Base-by-base conservation (phyloP, 1,140 invertebrate species). In the Drosophila tristis region DNA sequence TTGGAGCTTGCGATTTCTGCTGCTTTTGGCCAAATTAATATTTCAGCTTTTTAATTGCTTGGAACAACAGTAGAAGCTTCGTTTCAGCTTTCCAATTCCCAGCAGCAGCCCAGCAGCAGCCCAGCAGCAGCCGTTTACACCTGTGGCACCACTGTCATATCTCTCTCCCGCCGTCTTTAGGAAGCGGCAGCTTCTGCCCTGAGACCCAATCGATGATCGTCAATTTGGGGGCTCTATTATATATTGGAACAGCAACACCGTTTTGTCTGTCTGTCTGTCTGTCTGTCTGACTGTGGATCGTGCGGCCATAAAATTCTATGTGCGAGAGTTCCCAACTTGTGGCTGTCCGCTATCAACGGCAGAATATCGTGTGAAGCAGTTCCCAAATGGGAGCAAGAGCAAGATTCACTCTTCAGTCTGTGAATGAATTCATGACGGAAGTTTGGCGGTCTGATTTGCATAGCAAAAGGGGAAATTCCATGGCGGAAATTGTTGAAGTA, bases 291-390 rank as follows among this genome's bases (percentile, higher is more conserved):
- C 63, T 15, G 75, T 76, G 71, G 82, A 89, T 87, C 82, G 82
- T 87, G 82, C 62, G 65, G 82, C 82, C 82, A 87, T 87, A 89
- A 87, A 87, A 87, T 82, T 87, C 84, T 87, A 87, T 82, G 79
- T 78, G 74, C 44, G 80, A 82, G 75, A 57, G 35, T 8, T 2
- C 73, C 65, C 68, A 50, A 26, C 43, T 61, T 77, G 66, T 77
- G 74, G 61, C 55, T 66, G 63, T 20, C 55, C 45, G 57, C 77
- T 87, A 86, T 86, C 82, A 78, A 81, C 42, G 61, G 42, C 42
- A 66, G 65, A 87, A 87, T 78, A 87, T 86, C 82, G 82, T 87
- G 82, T 87, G 82, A 86, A 86, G 82, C 78, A 67, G 47, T 65
- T 39, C 35, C 35, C 35, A 53, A 74, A 74, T n/a, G 31, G 62